A percentile compares a stretch with the other conserved stretches of the same genome.
These are phyloP conservation scores for Eurytoma adleriae DNA, from an alignment of 2,888 invertebrate genomes.

Conservation along the genomic window DNA sequence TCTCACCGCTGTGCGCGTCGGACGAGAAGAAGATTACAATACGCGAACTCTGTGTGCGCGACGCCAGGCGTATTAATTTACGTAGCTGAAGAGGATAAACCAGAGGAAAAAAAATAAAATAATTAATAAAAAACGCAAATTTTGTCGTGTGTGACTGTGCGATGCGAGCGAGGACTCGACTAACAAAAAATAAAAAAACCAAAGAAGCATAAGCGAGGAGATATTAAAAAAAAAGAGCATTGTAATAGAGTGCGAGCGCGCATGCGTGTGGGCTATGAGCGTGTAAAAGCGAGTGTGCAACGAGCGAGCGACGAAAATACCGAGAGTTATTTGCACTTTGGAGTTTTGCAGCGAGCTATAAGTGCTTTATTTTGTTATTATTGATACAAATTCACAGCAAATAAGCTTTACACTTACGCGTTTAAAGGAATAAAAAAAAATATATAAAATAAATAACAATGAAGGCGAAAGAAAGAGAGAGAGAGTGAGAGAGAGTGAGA, in stretches of 20 bases:
- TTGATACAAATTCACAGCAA: slow-evolving; percentile 58
- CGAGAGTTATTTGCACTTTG: slow-evolving; percentile 58
- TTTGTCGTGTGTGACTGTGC: slow-evolving; percentile 18
- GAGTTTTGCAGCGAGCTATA: slow-evolving; percentile 58
- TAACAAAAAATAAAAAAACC: neutral
- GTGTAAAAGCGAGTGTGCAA: slow-evolving; percentile 35
- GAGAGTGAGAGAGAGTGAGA: slow-evolving; percentile 33
- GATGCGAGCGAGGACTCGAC: neutral
- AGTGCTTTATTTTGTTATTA: slow-evolving; percentile 60
- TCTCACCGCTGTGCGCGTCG: neutral
- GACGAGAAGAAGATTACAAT: neutral
- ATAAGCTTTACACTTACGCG: slow-evolving; percentile 58
- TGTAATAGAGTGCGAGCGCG: neutral
- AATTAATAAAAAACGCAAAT: slow-evolving; percentile 14
- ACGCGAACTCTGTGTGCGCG: slow-evolving; percentile 19
- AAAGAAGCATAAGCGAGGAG: slow-evolving; percentile 10
- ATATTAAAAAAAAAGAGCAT: slow-evolving; percentile 25
- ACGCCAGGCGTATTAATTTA: slow-evolving; percentile 10
- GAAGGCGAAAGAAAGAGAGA: slow-evolving; percentile 11
- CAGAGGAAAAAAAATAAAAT: neutral
- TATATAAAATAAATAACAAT: slow-evolving; percentile 37
- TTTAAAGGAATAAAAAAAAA: slow-evolving; percentile 50
- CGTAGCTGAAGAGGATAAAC: neutral
- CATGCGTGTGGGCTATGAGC: slow-evolving; percentile 3
- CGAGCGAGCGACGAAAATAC: slow-evolving; percentile 39